Evolutionary conservation across 2,113 vertebrate genomes (phyloP).

Genomic region (Lampris megalopsis): DNA sequence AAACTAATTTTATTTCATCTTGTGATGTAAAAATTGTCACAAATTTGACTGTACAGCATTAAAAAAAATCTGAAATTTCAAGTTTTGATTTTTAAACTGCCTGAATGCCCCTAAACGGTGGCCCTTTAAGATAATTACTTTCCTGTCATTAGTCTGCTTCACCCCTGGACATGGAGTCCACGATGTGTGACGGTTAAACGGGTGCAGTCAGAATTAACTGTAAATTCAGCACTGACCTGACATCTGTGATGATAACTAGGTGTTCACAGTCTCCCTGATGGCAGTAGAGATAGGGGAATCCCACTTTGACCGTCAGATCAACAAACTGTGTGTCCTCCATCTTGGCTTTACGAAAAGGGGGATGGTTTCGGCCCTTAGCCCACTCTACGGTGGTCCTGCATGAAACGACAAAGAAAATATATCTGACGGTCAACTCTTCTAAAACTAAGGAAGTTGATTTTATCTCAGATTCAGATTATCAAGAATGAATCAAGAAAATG

Average conservation of each 20-base stretch:
- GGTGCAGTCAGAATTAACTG: neutral
- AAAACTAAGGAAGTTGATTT: neutral
- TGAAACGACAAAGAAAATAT: conserved; percentile 9
- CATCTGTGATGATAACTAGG: conserved; percentile 90
- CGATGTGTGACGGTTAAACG: too few species aligned
- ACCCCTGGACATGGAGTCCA: too few species aligned
- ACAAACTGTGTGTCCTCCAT: conserved; percentile 92
- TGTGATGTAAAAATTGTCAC: too few species aligned
- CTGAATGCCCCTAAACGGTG: too few species aligned
- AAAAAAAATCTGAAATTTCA: too few species aligned
- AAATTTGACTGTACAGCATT: too few species aligned
- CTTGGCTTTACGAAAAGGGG: conserved; percentile 83
- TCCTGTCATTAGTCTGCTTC: too few species aligned
- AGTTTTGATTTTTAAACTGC: too few species aligned
- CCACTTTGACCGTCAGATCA: conserved; percentile 90
- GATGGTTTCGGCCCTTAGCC: conserved; percentile 88
- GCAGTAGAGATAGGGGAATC: conserved; percentile 95
- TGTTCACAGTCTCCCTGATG: conserved; percentile 98
- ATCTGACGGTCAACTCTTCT: neutral
- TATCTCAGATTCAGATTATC: too few species aligned
- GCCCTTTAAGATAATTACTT: too few species aligned
- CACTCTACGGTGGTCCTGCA: conserved; percentile 91
- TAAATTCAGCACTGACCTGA: conserved; percentile 83
- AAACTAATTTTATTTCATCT: too few species aligned
- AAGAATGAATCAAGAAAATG: too few species aligned